These are phyloP conservation scores for Anoplius nigerrimus DNA, from an alignment of 2,888 invertebrate genomes.

Conservation along the genomic window DNA sequence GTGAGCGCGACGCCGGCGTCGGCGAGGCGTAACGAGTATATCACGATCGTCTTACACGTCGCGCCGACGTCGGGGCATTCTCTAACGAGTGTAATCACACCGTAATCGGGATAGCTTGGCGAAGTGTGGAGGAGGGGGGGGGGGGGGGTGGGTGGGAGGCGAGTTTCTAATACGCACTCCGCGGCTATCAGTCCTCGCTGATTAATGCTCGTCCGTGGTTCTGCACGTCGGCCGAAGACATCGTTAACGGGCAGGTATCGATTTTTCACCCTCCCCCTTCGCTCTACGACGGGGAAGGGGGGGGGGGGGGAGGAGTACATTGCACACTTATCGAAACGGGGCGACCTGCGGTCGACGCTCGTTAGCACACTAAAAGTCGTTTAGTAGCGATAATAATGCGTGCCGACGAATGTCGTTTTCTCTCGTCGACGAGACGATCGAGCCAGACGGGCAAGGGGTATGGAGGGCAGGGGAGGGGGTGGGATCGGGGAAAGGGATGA, in stretches of 20 bases:
- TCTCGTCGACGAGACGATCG: slow-evolving; percentile 6
- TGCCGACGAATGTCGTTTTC: slow-evolving; percentile 19
- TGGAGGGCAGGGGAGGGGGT: background rate
- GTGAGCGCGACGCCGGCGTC: too few relatives aligned
- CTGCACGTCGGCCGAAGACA: slow-evolving; percentile 18
- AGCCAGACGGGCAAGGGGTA: slow-evolving; percentile 9
- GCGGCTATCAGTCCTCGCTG: slow-evolving; percentile 1
- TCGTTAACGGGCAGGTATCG: slow-evolving; percentile 44
- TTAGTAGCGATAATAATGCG: slow-evolving; percentile 51
- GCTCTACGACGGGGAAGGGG: too few relatives aligned
- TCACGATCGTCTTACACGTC: too few relatives aligned
- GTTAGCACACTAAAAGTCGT: slow-evolving; percentile 44
- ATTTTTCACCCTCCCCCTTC: slow-evolving; percentile 36
- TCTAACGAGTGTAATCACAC: background rate
- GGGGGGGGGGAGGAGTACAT: slow-evolving; percentile 9
- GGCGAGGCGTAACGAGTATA: too few relatives aligned
- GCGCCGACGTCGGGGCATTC: too few relatives aligned
- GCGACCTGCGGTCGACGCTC: slow-evolving; percentile 37
- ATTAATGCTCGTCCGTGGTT: slow-evolving; percentile 17
- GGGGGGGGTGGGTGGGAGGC: background rate
- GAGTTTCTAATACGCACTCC: too few relatives aligned
- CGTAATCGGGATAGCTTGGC: background rate
- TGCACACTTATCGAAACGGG: slow-evolving; percentile 32
- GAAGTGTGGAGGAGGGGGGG: background rate
- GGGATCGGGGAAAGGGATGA: slow-evolving; percentile 6